Evolutionary conservation across 2,797 vertebrate genomes (phyloP), one percentile per base, ranked within the genome.

Genomic region (Intellagama lesueurii): DNA sequence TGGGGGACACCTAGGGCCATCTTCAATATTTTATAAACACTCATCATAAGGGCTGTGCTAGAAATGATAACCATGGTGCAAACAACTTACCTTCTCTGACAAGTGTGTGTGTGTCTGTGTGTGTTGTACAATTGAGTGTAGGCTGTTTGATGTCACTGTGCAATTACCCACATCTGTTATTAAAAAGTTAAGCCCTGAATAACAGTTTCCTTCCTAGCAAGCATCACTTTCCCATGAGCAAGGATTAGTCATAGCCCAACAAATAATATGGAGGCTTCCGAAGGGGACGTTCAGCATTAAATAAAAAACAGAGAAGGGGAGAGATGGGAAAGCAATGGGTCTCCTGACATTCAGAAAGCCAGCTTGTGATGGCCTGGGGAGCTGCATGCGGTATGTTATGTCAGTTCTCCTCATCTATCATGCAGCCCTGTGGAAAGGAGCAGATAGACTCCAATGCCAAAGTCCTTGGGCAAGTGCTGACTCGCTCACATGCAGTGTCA

Each of bases 11-110:
- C 30, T 7, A 87, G 91, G 92, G 0, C 1, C 69, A 81, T 87
- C 91, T 90, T 82, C 87, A 64, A 83, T 92, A 83, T 88, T 94
- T 93, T 78, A 49, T 87, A 8, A 28, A 24, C 35, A n/a, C 11
- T 56, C 28, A 52, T 85, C 69, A 68, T 11, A 26, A 86, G n/a
- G n/a, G 35, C 1, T 0, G 64, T 86, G 30, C 77, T 89, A 76
- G 4, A 76, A 87, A 88, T 82, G 35, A 88, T 68, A 79, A 12
- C 89, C 56, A 40, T 5, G 35, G 70, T 47, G 35, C 73, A 47
- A 92, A 84, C 12, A 77, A 87, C 2, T 84, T 92, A 24, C 0
- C 49, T 64, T 4, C 79, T 86, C 1, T 64, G 77, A 28, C 16
- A n/a, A n/a, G n/a, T n/a, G n/a, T n/a, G 69, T 78, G 83, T 79